phyloP scores from a whole-genome alignment of 1,140 invertebrate species.

The Ephestia elutella region DNA sequence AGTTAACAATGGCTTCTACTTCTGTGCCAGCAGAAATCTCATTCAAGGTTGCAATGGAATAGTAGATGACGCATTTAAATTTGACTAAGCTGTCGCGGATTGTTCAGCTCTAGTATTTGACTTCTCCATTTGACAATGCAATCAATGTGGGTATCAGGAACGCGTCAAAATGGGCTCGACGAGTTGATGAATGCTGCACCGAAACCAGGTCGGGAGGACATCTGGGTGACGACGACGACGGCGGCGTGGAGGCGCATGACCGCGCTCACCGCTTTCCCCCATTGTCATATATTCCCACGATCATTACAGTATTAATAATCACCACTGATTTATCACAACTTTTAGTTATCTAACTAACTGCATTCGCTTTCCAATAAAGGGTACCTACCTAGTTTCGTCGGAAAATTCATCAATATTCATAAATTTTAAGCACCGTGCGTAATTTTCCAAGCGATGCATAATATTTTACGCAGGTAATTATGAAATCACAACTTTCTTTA shows the following conservation, averaged over 20 bases:
- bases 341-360: no score
- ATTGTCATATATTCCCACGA: slow-evolving; percentile 24
- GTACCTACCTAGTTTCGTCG: not conserved
- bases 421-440: not conserved
- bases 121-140: slow-evolving; percentile 31
- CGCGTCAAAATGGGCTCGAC: slow-evolving; percentile 28
- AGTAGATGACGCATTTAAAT: not conserved
- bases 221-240: slow-evolving; percentile 21
- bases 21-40: no score
- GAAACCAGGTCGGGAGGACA: slow-evolving; percentile 24
- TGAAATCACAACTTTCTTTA: slow-evolving; percentile 2
- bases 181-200: slow-evolving; percentile 30
- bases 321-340: not conserved
- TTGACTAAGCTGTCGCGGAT: slow-evolving; percentile 11
- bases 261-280: slow-evolving; percentile 25
- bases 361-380: not conserved
- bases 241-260: slow-evolving; percentile 13
- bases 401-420: slow-evolving; percentile 1
- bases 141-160: slow-evolving; percentile 54
- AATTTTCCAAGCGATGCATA: not conserved
- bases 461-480: not conserved
- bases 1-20: no score
- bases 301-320: slow-evolving; percentile 16
- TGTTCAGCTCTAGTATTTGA: slow-evolving; percentile 12
- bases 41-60: no score